Evolutionary conservation across 2,797 vertebrate genomes (phyloP).

Genomic region (Acipenser transmontanus): DNA sequence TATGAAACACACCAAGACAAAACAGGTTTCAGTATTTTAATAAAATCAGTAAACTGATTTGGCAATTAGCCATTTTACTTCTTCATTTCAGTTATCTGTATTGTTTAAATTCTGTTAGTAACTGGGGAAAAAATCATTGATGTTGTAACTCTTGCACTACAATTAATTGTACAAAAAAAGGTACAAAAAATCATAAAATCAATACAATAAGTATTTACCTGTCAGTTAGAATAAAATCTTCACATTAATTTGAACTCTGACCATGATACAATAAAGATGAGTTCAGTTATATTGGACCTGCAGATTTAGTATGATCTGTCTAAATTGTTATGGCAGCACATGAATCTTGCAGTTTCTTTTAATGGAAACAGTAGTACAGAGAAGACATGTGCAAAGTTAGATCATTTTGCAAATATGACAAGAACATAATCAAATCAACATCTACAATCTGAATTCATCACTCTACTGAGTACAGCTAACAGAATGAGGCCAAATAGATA

Average conservation of each 20-base stretch:
- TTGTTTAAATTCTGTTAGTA: too few relatives aligned
- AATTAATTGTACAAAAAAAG: too few relatives aligned
- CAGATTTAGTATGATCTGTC: background rate
- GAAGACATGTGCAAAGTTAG: conserved; percentile 22
- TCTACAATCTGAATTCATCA: conserved; percentile 31
- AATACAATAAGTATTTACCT: too few relatives aligned
- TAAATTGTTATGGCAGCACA: background rate
- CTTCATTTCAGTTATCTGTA: too few relatives aligned
- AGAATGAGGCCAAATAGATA: conserved; percentile 42
- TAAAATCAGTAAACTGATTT: background rate
- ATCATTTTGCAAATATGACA: conserved; percentile 33
- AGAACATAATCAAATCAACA: conserved; percentile 28
- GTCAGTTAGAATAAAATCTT: too few relatives aligned
- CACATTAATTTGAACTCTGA: background rate
- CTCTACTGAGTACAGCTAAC: conserved; percentile 33
- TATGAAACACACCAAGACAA: background rate
- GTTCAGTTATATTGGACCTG: background rate
- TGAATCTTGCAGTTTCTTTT: conserved; percentile 9
- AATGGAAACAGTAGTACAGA: conserved; percentile 13
- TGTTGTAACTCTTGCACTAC: too few relatives aligned
- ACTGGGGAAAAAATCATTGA: too few relatives aligned
- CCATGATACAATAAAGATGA: too few relatives aligned
- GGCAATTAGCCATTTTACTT: background rate
- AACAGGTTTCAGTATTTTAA: background rate
- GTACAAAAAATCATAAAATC: too few relatives aligned